Percentiles rank a stretch among this genome's conserved stretches.
Conservation (phyloP, 1,140 invertebrate genomes). For the Plodia interpunctella region DNA sequence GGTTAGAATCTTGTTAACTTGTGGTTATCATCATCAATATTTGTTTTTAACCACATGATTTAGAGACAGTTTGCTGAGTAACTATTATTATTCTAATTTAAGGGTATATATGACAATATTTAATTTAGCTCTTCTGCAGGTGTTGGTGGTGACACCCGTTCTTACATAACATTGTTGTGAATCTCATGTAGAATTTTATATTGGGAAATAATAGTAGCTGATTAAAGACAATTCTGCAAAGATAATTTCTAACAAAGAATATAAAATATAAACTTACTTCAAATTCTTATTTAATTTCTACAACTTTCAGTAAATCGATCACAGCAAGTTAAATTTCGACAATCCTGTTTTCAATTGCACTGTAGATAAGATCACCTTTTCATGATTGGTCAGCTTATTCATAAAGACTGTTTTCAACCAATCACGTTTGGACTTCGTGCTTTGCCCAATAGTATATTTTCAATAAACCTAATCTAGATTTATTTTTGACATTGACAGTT, state of each 20-base stretch:
- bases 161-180: conserved; percentile 48
- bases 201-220: neutral
- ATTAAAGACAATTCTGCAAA: neutral
- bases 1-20: no score
- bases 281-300: neutral
- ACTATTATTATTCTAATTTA: no score
- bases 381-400: neutral
- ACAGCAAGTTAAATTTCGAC: neutral
- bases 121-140: no score
- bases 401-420: conserved; percentile 7
- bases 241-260: neutral
- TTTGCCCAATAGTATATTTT: no score
- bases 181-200: neutral
- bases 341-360: neutral
- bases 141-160: no score
- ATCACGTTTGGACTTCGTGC: neutral
- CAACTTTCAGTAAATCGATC: neutral
- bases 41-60: no score
- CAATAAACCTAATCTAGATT: no score
- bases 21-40: no score
- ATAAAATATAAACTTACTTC: neutral
- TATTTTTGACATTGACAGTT: neutral
- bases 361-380: neutral
- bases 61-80: no score
- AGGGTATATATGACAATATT: no score